Percentiles rank a stretch among this genome's conserved stretches.
Evolutionary conservation across 2,888 invertebrate species (phyloP).

Genomic region (Leucozona laternaria): DNA sequence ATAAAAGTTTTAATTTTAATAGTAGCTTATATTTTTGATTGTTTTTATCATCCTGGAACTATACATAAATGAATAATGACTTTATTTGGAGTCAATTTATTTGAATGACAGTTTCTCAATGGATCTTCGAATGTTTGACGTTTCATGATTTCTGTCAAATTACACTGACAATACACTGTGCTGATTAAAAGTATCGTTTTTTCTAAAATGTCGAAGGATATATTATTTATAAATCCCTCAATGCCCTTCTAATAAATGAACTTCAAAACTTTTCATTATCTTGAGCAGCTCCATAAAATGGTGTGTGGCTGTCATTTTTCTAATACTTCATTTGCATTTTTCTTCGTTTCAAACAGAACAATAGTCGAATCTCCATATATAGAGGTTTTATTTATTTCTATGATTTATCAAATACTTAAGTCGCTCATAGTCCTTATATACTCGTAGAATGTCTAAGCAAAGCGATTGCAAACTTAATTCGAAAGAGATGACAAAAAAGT

Average conservation of each 20-base stretch:
- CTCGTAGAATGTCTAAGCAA: constrained; percentile 39
- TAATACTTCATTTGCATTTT: constrained; percentile 41
- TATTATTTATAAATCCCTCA: not conserved
- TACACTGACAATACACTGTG: too few species aligned
- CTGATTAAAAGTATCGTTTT: too few species aligned
- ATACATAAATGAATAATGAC: too few species aligned
- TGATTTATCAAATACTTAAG: constrained; percentile 49
- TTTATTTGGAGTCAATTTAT: too few species aligned
- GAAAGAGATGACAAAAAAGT: constrained; percentile 32
- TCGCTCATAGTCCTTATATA: not conserved
- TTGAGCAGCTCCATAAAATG: not conserved
- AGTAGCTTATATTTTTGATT: too few species aligned
- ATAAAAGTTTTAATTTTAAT: too few species aligned
- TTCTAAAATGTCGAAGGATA: not conserved
- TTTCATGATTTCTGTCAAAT: not conserved
- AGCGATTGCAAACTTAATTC: constrained; percentile 52
- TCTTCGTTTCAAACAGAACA: constrained; percentile 31
- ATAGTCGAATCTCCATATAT: constrained; percentile 5
- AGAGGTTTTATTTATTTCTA: constrained; percentile 21
- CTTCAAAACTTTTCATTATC: constrained; percentile 6
- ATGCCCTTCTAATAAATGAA: not conserved
- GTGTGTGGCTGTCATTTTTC: constrained; percentile 26
- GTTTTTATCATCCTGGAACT: too few species aligned
- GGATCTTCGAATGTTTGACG: not conserved
- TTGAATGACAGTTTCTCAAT: too few species aligned